Base-by-base conservation (phyloP, 1,140 invertebrate genomes). In the Subanguina moxae region DNA sequence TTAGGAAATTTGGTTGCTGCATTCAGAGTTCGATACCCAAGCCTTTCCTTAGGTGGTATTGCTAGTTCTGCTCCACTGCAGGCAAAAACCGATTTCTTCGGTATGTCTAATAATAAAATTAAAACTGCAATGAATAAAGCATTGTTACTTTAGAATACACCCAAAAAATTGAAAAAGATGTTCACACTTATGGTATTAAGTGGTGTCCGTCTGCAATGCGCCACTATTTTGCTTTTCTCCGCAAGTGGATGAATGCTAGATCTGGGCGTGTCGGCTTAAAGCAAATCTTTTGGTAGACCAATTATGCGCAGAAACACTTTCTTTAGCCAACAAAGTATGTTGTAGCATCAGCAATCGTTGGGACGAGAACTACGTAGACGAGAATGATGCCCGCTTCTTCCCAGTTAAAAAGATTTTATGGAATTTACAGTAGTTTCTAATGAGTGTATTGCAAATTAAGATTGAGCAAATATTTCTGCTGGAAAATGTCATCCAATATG, bases 11-110 rank as follows among this genome's bases (percentile, higher is more conserved):
- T 94, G 45, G 90, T 91, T 17, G 91, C 91, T 7, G 94, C 92
- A 92, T 85, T 90, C 58, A 84, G 92, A 62, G 80, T 88, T 8
- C 94, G 93, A 83, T 94, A 93, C 84, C 91, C 92, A 8, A 88
- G 93, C 1, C 84, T 90, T 7, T 88, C 93, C 1, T 84, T 90
- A 83, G 88, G 82, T 1, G 87, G 91, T 48, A 87, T 94, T 13
- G 91, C 91, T 15, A 87, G 90, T 0, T 93, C 91, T 86, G 92
- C 90, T 1, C 92, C 92, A 11, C 83, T 95, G 17, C 76, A 90
- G 46, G 91, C 91, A 17, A 83, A 90, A 84, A 84, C 90, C 13
- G 88, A 94, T 84, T 95, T 95, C 78, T 72, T 65, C 45, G 70
- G 67, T 68, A 30, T n/a, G 62, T 21, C 1, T 1, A 64, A 1